Evolutionary conservation across 2,888 invertebrate genomes (phyloP), one percentile per base, ranked within the genome.

Genomic region (Rosalia funebris): DNA sequence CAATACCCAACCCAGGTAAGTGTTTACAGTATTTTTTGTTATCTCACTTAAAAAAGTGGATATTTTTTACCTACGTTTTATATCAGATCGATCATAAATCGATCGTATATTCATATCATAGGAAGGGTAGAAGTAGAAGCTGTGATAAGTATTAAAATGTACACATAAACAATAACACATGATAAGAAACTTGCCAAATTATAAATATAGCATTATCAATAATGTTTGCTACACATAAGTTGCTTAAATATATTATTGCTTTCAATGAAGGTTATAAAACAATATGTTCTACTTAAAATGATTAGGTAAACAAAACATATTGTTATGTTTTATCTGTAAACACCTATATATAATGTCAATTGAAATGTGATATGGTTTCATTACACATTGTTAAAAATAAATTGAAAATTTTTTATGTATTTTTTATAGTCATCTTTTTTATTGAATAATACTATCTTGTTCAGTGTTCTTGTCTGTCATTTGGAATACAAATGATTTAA

Each of bases 1-100:
- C 32, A 53, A 57, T 32, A 52, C 31, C 44, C 61, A 61, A 56
- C 60, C 61, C 60, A 62, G 65, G 69, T 69, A 56, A 63, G 66
- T 67, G 12, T 50, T 52, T 47, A 31, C 41, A 19, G 7, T 32
- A 34, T 3, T 10, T 3, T 2, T 34, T 34, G 34, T 2, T 34
- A 34, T n/a, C 2, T 2, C 2, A n/a, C 10, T 34, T 34, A 34
- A n/a, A n/a, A 34, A 25, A 2, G 5, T n/a, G 10, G 34, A 34
- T 34, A 7, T 25, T 25, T 25, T 25, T 25, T 5, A 25, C 7
- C 4, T 25, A 25, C 3, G 4, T 7, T 7, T 25, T n/a, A 5
- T 25, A 25, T 25, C 25, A 25, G 7, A 25, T 5, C 7, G 25
- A 25, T 25, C 25, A 7, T 25, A 25, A 25, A 25, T 5, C 25